These are phyloP conservation scores for Zosterops japonicus DNA, from an alignment of 2,113 vertebrate species.

Conservation along the genomic window DNA sequence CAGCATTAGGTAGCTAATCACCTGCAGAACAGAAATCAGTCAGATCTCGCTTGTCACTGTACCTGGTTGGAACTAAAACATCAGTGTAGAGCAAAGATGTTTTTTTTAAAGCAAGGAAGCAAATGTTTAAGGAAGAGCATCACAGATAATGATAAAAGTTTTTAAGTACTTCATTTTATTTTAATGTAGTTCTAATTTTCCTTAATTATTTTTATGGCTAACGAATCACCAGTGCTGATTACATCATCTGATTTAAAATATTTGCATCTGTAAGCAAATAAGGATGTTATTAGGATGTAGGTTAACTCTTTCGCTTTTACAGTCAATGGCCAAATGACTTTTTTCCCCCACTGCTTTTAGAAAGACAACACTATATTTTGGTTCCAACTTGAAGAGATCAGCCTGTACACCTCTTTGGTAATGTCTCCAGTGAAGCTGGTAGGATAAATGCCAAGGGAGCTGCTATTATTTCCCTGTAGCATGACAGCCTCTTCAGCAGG, in stretches of 20 bases:
- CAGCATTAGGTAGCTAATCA: not conserved
- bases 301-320: not conserved
- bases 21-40: not conserved
- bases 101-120: not conserved
- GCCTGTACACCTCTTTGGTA: not conserved
- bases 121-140: not conserved
- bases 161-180: not conserved
- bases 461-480: not conserved
- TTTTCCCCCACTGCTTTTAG: not conserved
- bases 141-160: not conserved
- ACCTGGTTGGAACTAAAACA: not conserved
- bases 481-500: conserved; percentile 13
- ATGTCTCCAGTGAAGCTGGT: not conserved
- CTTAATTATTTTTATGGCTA: not conserved
- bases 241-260: not conserved
- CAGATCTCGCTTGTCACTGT: not conserved
- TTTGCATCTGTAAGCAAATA: not conserved
- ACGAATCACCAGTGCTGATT: not conserved
- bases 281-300: not conserved
- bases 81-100: not conserved
- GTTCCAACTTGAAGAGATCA: not conserved
- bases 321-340: not conserved
- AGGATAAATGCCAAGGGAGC: not conserved
- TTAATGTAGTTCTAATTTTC: not conserved
- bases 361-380: not conserved